These are phyloP conservation scores for Sebastiscus tertius DNA, from an alignment of 2,797 vertebrate species.

Conservation along the genomic window DNA sequence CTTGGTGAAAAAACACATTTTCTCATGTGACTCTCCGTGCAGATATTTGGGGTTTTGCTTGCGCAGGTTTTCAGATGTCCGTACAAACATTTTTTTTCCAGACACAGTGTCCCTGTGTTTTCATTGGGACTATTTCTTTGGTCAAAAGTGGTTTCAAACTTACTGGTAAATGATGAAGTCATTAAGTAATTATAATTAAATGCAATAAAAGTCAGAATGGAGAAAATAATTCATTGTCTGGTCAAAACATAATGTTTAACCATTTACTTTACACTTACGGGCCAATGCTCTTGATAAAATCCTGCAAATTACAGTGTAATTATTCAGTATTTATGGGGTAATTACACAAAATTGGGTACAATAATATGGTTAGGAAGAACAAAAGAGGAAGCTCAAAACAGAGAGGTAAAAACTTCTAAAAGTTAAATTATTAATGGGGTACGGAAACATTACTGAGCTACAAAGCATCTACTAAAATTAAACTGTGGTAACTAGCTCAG, in stretches of 20 bases:
- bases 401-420: neutral
- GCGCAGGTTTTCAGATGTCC: conserved; percentile 8
- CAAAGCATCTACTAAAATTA: neutral
- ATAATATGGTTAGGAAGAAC: neutral
- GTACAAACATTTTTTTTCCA: neutral
- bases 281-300: neutral
- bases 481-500: neutral
- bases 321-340: neutral
- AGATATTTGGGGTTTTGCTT: conserved; percentile 23
- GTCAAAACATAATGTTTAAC: neutral
- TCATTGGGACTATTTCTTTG: neutral
- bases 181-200: neutral
- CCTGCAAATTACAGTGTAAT: neutral
- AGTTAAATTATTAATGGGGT: neutral
- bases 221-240: neutral
- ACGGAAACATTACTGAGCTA: neutral
- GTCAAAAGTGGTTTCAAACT: neutral
- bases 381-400: neutral
- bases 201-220: neutral
- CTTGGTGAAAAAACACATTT: conserved; percentile 4
- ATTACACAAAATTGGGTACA: neutral
- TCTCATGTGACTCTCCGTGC: conserved; percentile 3
- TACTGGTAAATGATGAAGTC: neutral
- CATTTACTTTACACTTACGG: neutral
- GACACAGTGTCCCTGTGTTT: neutral